Base-by-base conservation (phyloP, 2,888 invertebrate genomes). In the Brachylomia viminalis region DNA sequence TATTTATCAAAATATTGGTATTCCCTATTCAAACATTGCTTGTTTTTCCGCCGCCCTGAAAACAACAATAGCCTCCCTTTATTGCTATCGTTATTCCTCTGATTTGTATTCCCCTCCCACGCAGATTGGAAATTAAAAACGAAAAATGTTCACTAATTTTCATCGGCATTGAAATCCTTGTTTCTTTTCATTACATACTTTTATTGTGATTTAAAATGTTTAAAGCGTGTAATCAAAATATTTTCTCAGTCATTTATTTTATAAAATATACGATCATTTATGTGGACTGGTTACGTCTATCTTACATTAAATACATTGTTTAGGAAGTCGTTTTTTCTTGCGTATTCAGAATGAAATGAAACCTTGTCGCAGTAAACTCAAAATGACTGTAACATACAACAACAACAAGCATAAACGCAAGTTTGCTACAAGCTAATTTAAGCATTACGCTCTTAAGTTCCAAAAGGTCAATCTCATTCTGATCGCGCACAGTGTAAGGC, bases 81-180 rank as follows among this genome's bases (percentile, higher is more conserved):
- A 72, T 80, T 64, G 47, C 47, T 62, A 30, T 65, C 58, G 42
- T 70, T 77, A 71, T 75, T 58, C 64, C 49, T n/a, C 68, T 54
- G 77, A 70, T 82, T 75, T 76, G 72, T 76, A 78, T 81, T 59
- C 49, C 74, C 59, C 47, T 67, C 62, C 73, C 65, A 67, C 70
- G 69, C 52, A 77, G 75, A 79, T 84, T 86, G 81, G 47, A 77
- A 82, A 82, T 85, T 45, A 64, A 66, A 82, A 82, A 77, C 33
- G 52, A 42, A 83, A 80, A 86, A 83, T 56, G 72, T 67, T 66
- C 27, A 33, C 64, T 27, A 66, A 86, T 76, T 73, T 78, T 62
- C 38, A 64, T 73, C 52, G n/a, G 17, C 33, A 72, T 80, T 83
- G 62, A 75, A 85, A 80, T 30, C 6, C 38, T 67, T 67, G 58